These are phyloP conservation scores for Pygocentrus nattereri DNA, from an alignment of 2,797 vertebrate species.

Conservation along the genomic window DNA sequence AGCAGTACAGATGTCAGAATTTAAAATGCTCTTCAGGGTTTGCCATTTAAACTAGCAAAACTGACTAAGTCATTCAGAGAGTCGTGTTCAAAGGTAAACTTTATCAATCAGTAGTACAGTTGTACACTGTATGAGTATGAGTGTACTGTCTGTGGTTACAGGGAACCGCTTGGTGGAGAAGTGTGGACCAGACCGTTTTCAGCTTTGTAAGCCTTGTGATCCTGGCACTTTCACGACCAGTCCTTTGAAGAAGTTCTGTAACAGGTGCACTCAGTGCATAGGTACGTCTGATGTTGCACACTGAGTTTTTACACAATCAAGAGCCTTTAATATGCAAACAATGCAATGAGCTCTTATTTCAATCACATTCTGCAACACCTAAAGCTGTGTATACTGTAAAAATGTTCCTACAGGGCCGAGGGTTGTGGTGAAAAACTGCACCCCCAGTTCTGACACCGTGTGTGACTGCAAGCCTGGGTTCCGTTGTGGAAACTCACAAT, in stretches of 20 bases:
- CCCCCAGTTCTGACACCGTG: constrained; percentile 59
- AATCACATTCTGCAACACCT: not conserved
- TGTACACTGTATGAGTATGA: not conserved
- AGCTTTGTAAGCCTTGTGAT: constrained; percentile 72
- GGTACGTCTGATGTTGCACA: constrained; percentile 62
- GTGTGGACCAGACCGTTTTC: constrained; percentile 27
- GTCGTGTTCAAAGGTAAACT: not conserved
- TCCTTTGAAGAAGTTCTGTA: too few species aligned
- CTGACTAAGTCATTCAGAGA: not conserved
- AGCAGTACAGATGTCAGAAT: not conserved
- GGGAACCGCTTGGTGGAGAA: constrained; percentile 52
- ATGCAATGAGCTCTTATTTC: not conserved
- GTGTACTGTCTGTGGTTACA: constrained; percentile 53
- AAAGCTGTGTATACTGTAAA: not conserved
- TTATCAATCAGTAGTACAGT: not conserved
- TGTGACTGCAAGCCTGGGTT: constrained; percentile 73
- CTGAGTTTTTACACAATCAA: not conserved
- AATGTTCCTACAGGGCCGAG: constrained; percentile 62
- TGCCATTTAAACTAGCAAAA: not conserved
- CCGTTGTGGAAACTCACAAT: constrained; percentile 63
- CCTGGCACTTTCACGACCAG: constrained; percentile 28
- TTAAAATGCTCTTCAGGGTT: not conserved
- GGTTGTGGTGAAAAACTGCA: constrained; percentile 57
- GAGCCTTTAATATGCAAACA: not conserved
- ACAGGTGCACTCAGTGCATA: constrained; percentile 67